Conservation (phyloP, 2,888 invertebrate genomes). For the Reticulitermes lucifugus region DNA sequence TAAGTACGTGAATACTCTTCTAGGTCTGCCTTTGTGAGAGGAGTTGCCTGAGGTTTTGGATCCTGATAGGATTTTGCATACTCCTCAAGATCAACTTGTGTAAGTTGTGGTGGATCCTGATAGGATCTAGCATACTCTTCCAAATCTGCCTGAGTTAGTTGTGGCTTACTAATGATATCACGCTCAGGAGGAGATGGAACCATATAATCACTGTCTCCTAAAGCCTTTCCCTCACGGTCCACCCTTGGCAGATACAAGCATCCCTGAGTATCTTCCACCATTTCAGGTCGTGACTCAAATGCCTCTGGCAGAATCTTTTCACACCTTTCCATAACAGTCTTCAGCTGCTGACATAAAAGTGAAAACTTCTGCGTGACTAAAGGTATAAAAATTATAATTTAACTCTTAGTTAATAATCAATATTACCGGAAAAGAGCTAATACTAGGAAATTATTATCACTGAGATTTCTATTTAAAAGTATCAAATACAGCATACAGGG, state of each 20-base stretch:
- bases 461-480: no score
- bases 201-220: slow-evolving; percentile 74
- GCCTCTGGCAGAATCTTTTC: slow-evolving; percentile 72
- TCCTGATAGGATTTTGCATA: slow-evolving; percentile 48
- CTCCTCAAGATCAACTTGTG: slow-evolving; percentile 50
- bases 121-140: slow-evolving; percentile 77
- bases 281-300: slow-evolving; percentile 66
- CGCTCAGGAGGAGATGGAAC: slow-evolving; percentile 79
- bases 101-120: slow-evolving; percentile 63
- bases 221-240: slow-evolving; percentile 72
- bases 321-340: slow-evolving; percentile 77
- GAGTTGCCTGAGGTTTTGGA: slow-evolving; percentile 47
- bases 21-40: slow-evolving; percentile 63
- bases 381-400: no score
- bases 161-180: slow-evolving; percentile 61
- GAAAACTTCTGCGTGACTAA: no score
- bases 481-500: no score
- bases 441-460: no score
- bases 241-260: slow-evolving; percentile 68
- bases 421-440: no score
- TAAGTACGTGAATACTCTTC: slow-evolving; percentile 61
- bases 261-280: slow-evolving; percentile 61
- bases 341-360: slow-evolving; percentile 64
- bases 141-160: slow-evolving; percentile 74
- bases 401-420: no score